Conservation (phyloP, 2,888 invertebrate genomes). For the Ichneumon xanthorius region DNA sequence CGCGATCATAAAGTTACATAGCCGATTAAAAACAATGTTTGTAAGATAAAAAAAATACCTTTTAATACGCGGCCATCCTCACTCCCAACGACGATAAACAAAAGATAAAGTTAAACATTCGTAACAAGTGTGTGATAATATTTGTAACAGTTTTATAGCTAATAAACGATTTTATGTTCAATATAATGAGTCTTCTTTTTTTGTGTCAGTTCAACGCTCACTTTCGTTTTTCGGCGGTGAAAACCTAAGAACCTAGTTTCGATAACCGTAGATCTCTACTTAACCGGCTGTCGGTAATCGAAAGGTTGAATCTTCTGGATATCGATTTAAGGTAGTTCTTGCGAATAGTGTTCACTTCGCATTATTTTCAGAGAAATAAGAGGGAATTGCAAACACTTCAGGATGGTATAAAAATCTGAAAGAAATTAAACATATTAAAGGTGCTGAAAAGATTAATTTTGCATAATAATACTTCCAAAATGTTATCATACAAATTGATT, state of each 20-base stretch:
- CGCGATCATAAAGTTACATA: conserved; percentile 69
- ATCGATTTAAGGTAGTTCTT: background rate
- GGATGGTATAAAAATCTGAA: too few relatives aligned
- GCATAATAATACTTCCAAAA: too few relatives aligned
- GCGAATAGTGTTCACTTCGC: too few relatives aligned
- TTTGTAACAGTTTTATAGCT: conserved; percentile 83
- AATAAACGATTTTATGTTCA: conserved; percentile 83
- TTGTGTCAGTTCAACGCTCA: background rate
- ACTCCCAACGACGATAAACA: conserved; percentile 68
- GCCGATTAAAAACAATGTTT: conserved; percentile 76
- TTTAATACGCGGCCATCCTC: conserved; percentile 77
- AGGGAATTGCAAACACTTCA: too few relatives aligned
- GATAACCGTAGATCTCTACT: background rate
- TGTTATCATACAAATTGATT: too few relatives aligned
- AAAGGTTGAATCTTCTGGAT: background rate
- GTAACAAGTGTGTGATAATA: conserved; percentile 84
- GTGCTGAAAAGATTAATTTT: too few relatives aligned
- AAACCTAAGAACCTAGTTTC: background rate
- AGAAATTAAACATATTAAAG: too few relatives aligned
- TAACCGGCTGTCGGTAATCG: background rate
- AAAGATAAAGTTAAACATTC: conserved; percentile 76
- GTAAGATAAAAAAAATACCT: conserved; percentile 73
- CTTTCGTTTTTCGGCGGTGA: background rate
- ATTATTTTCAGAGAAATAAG: too few relatives aligned
- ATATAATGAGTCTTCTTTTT: conserved; percentile 60